Evolutionary conservation across 2,888 invertebrate genomes (phyloP).

Genomic region (Blomia tropicalis): DNA sequence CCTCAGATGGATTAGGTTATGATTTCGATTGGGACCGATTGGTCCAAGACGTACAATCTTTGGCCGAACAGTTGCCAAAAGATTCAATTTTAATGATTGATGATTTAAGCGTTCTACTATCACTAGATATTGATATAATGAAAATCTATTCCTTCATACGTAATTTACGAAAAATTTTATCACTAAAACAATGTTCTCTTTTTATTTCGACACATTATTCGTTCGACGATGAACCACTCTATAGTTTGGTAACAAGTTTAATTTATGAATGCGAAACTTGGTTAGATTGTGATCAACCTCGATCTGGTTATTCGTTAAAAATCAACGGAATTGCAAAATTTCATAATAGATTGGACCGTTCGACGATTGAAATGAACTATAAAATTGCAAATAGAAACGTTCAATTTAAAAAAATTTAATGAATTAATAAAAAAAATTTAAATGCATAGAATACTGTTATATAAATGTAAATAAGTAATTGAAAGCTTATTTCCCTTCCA

Average conservation of each 20-base stretch:
- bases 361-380: neutral
- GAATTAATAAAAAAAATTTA: neutral
- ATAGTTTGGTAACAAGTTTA: neutral
- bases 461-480: too few species aligned
- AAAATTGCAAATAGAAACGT: conserved; percentile 1
- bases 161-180: neutral
- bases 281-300: conserved; percentile 10
- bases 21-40: neutral
- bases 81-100: conserved; percentile 6
- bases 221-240: neutral
- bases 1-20: neutral
- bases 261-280: conserved; percentile 4
- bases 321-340: neutral
- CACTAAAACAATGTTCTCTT: neutral
- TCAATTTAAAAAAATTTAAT: conserved; percentile 28
- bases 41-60: neutral
- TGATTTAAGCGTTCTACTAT: neutral
- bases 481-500: neutral
- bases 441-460: neutral
- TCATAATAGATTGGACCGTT: neutral
- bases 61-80: neutral
- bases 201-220: neutral
- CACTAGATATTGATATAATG: neutral
- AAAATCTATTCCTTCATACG: neutral
- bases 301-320: neutral